These are phyloP conservation scores for Dastarcus helophoroides DNA, from an alignment of 2,888 invertebrate genomes.

Conservation along the genomic window DNA sequence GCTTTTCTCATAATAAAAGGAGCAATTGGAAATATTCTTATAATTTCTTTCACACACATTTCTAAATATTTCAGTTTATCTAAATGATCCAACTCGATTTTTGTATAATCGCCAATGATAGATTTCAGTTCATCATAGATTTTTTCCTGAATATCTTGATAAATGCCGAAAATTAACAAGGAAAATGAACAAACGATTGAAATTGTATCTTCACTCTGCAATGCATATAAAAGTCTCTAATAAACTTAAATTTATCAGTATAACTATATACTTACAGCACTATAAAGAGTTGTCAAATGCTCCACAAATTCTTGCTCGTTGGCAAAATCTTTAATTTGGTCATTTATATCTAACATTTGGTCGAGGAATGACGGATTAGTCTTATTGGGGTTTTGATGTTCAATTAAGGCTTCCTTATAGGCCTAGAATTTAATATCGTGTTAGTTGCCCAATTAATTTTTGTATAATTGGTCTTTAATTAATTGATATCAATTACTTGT, in stretches of 20 bases:
- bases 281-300: constrained; percentile 21
- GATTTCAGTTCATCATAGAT: constrained; percentile 15
- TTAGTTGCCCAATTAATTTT: too few relatives aligned
- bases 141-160: constrained; percentile 23
- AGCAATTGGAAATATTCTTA: constrained; percentile 26
- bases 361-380: constrained; percentile 17
- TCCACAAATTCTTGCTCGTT: constrained; percentile 21
- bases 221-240: constrained; percentile 6
- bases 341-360: constrained; percentile 18
- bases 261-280: constrained; percentile 22
- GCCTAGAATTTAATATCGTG: too few relatives aligned
- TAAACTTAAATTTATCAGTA: too few relatives aligned
- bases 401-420: too few relatives aligned
- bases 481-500: not conserved
- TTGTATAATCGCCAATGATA: constrained; percentile 2
- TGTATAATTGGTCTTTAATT: too few relatives aligned
- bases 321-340: constrained; percentile 16
- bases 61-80: constrained; percentile 21
- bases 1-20: constrained; percentile 23
- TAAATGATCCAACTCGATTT: constrained; percentile 15
- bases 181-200: constrained; percentile 18
- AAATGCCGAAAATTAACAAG: constrained; percentile 23
- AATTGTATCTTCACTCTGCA: constrained; percentile 27
- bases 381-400: too few relatives aligned
- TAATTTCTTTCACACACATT: constrained; percentile 26